Base-by-base conservation (phyloP, 2,797 vertebrate genomes). In the Octomys mimax region DNA sequence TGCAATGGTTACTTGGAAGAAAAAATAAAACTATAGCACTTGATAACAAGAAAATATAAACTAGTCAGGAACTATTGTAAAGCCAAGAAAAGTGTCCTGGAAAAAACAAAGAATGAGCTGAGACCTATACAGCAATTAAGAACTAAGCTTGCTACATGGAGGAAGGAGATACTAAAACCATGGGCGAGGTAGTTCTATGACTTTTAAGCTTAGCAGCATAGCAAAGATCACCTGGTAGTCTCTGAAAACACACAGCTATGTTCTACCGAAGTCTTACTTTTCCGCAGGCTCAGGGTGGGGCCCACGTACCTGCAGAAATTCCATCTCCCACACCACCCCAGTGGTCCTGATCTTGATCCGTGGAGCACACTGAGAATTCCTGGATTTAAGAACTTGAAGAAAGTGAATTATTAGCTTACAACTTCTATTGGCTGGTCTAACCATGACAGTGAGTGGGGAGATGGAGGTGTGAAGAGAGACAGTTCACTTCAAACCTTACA, bases 41-140 rank as follows among this genome's bases (percentile, higher is more conserved):
- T 95, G 87, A n/a, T 87, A 28, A 71, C 13, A 70, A 68, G 4
- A 68, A 68, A 81, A 71, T 57, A 16, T 59, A 42, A 94, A 86
- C 14, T 78, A 75, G 10, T 83, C 0, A 59, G 26, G 19, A 13
- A 21, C 57, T 81, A 16, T 57, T 49, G 4, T 36, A 57, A 39
- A 3, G 8, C 66, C 42, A 70, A 46, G 16, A 24, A 89, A 75
- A 54, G 78, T 62, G 1, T n/a, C 26, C 11, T 11, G 91, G 52
- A 94, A 83, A 18, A 94, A 84, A 87, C 54, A 87, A 68, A 81
- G 79, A 46, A 83, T 64, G 49, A 84, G n/a, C 22, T 77, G 59
- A 83, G 36, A 91, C 88, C n/a, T 36, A 10, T 57, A 59, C 59
- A 68, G 78, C 6, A 16, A 31, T 28, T 26, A 36, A 39, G 59